phyloP scores from a whole-genome alignment of 2,888 invertebrate species.

The Cephus runcator region DNA sequence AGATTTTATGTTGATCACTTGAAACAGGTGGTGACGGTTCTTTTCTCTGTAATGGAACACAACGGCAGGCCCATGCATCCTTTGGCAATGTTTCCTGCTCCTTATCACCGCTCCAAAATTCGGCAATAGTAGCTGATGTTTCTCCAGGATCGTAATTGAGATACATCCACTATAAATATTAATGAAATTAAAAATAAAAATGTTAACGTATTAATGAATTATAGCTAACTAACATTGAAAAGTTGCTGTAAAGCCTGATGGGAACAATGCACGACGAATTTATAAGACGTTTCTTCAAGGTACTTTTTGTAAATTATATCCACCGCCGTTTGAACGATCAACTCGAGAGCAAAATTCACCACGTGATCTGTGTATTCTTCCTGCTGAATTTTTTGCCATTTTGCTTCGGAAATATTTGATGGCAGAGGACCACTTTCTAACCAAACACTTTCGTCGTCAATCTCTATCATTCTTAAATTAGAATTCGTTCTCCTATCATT shows the following conservation, averaged over 20 bases:
- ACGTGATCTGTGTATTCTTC: conserved; percentile 8
- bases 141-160: conserved; percentile 16
- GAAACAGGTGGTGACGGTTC: background rate
- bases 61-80: background rate
- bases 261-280: background rate
- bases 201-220: background rate
- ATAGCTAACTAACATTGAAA: background rate
- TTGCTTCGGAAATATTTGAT: background rate
- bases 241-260: background rate
- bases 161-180: conserved; percentile 8
- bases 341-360: conserved; percentile 12
- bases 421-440: background rate
- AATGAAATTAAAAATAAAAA: background rate
- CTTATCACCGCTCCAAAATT: background rate
- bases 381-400: conserved; percentile 13
- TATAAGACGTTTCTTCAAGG: background rate
- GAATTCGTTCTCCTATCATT: background rate
- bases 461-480: background rate
- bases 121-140: conserved; percentile 7
- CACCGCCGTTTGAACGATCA: conserved; percentile 10
- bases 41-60: background rate
- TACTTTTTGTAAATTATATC: conserved; percentile 9
- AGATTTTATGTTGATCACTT: background rate
- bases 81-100: background rate
- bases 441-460: background rate